These are phyloP conservation scores for Cephalopachus bancanus DNA, from an alignment of 2,797 vertebrate genomes.

Conservation along the genomic window DNA sequence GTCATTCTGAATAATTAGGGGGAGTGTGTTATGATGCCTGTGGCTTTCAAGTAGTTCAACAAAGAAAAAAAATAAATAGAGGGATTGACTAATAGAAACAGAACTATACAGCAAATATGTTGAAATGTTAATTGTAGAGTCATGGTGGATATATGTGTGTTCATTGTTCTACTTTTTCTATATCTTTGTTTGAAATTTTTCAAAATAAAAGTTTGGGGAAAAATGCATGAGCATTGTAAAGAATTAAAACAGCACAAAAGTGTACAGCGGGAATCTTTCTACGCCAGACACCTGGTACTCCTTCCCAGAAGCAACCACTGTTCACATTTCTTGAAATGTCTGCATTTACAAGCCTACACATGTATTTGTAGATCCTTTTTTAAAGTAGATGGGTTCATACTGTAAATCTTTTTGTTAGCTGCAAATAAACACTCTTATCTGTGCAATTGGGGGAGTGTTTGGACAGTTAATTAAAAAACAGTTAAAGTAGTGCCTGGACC, in stretches of 20 bases:
- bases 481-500: not conserved
- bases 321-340: slow-evolving; percentile 27
- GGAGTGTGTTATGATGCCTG: not conserved
- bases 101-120: not conserved
- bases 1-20: slow-evolving; percentile 37
- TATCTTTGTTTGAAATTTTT: slow-evolving; percentile 27
- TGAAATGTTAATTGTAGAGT: slow-evolving; percentile 34
- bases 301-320: slow-evolving; percentile 33
- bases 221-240: not conserved
- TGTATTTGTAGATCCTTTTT: slow-evolving; percentile 34
- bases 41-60: slow-evolving; percentile 11
- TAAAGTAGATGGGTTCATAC: not conserved
- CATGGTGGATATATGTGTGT: not conserved
- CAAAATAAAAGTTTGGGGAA: slow-evolving; percentile 48
- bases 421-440: not conserved
- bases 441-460: not conserved
- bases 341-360: slow-evolving; percentile 54
- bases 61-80: not conserved
- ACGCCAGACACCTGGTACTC: not conserved
- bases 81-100: not conserved
- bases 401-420: slow-evolving; percentile 62
- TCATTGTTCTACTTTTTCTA: not conserved
- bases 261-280: not conserved
- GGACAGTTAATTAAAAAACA: slow-evolving; percentile 56
- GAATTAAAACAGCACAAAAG: slow-evolving; percentile 1